Percentiles rank a stretch among this genome's conserved stretches.
Evolutionary conservation across 2,113 vertebrate genomes (phyloP).

Genomic region (Pachyramphus minor): DNA sequence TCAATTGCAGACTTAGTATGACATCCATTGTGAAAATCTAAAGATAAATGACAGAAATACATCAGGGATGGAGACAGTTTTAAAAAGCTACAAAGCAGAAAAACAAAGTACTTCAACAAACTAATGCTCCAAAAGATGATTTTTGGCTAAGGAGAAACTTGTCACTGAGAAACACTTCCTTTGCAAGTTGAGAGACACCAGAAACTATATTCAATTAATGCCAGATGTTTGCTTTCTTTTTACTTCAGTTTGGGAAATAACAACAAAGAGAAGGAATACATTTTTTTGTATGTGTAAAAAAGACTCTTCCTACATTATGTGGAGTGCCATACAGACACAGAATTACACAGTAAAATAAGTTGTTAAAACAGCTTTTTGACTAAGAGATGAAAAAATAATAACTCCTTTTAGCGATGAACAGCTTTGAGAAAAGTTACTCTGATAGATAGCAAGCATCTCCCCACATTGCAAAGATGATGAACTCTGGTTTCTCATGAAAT

Average conservation of each 20-base stretch:
- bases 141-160: neutral
- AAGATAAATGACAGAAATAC: neutral
- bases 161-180: neutral
- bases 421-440: neutral
- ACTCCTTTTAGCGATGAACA: neutral
- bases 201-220: neutral
- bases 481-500: neutral
- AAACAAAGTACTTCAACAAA: neutral
- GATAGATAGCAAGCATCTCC: neutral
- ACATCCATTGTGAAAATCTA: neutral
- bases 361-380: neutral
- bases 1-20: neutral
- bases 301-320: neutral
- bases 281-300: neutral
- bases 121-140: neutral
- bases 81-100: neutral
- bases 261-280: neutral
- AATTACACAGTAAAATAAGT: neutral
- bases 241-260: neutral
- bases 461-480: neutral
- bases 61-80: neutral
- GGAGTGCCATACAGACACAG: neutral
- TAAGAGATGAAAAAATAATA: neutral
- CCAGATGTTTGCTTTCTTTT: neutral
- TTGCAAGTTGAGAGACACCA: neutral